Conservation (phyloP, 2,797 vertebrate species). For the Hydrophis major region DNA sequence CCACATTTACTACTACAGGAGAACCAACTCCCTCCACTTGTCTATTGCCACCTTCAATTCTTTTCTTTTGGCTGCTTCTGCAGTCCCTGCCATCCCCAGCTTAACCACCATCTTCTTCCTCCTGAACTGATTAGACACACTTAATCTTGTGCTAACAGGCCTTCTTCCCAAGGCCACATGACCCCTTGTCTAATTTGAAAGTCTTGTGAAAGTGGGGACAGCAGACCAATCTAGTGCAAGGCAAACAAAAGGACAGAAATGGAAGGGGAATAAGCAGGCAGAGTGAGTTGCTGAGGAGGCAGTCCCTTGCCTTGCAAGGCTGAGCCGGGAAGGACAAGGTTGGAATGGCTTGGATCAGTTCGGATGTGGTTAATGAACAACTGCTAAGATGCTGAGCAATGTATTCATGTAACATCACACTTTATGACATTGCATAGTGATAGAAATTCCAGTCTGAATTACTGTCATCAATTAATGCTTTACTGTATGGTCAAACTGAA, state of each 20-base stretch:
- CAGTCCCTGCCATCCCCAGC: not conserved
- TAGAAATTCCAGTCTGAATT: not conserved
- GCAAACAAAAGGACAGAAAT: not conserved
- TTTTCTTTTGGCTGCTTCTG: not conserved
- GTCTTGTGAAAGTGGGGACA: not conserved
- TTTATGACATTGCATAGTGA: not conserved
- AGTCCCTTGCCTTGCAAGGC: not conserved
- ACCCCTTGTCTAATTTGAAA: not conserved
- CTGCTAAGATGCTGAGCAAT: not conserved
- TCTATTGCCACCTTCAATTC: not conserved
- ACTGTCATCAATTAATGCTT: not conserved
- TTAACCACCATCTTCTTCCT: not conserved
- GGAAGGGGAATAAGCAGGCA: not conserved
- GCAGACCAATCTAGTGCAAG: not conserved
- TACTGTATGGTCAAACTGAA: not conserved
- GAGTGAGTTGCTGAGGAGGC: not conserved
- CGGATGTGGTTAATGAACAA: not conserved
- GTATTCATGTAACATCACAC: not conserved
- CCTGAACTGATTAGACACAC: not conserved
- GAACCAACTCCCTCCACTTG: not conserved
- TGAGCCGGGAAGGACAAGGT: not conserved
- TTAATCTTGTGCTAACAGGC: not conserved
- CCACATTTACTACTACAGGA: not conserved
- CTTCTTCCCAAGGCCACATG: not conserved
- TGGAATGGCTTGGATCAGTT: not conserved